These are phyloP conservation scores for Ophion slaviceki DNA, from an alignment of 2,888 invertebrate species.

Conservation along the genomic window DNA sequence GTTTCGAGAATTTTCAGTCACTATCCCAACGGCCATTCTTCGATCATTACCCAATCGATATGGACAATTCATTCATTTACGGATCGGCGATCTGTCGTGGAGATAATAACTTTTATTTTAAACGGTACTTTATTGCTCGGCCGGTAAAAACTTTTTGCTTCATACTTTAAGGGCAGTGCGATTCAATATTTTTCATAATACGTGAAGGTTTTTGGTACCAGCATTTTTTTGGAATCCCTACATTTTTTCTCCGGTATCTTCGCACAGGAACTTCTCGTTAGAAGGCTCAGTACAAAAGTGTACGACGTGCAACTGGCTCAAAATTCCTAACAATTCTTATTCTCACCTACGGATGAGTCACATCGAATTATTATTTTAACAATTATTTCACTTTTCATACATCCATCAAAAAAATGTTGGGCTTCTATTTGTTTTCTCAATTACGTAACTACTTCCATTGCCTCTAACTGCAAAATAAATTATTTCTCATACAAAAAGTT, in stretches of 20 bases:
- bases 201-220: not conserved
- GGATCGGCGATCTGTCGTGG: too few species aligned
- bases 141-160: not conserved
- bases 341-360: not conserved
- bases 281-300: not conserved
- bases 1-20: constrained; percentile 38
- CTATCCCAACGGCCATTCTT: constrained; percentile 55
- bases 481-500: not conserved
- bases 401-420: not conserved
- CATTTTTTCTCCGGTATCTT: not conserved
- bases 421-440: not conserved
- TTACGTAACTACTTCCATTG: not conserved
- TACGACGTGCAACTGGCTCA: not conserved
- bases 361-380: not conserved
- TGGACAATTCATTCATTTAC: not conserved
- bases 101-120: not conserved
- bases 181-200: not conserved
- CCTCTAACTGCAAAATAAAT: not conserved
- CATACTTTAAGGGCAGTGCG: not conserved
- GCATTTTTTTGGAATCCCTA: not conserved
- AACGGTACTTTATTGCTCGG: not conserved
- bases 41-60: constrained; percentile 4
- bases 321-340: constrained; percentile 5
- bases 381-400: not conserved
- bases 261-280: not conserved